A percentile compares a stretch with the other conserved stretches of the same genome.
phyloP scores from a whole-genome alignment of 2,888 invertebrate species.

The Drosophila quinaria region DNA sequence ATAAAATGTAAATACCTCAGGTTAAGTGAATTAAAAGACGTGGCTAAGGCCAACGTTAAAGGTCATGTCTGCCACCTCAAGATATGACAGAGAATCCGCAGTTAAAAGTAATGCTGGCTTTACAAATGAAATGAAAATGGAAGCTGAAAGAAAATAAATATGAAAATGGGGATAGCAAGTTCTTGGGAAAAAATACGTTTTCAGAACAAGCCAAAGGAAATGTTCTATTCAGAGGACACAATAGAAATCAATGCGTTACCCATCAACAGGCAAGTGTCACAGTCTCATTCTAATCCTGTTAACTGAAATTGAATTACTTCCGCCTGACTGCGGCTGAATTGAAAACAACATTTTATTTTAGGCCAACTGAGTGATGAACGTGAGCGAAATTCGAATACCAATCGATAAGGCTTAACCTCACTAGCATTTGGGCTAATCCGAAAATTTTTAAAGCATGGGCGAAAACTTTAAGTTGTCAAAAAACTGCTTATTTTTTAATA shows the following conservation, averaged over 20 bases:
- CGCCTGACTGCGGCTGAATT: slow-evolving; percentile 63
- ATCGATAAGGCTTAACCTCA: slow-evolving; percentile 57
- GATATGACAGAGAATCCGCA: slow-evolving; percentile 7
- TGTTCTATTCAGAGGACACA: neutral
- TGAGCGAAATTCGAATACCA: slow-evolving; percentile 45
- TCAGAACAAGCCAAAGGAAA: neutral
- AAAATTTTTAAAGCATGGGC: too few relatives aligned
- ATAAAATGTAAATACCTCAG: slow-evolving; percentile 19
- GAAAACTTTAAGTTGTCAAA: too few relatives aligned
- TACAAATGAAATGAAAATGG: slow-evolving; percentile 11
- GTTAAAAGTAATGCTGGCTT: neutral
- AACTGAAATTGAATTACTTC: slow-evolving; percentile 66
- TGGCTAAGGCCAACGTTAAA: slow-evolving; percentile 13
- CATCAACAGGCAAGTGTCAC: slow-evolving; percentile 43
- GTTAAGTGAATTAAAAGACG: slow-evolving; percentile 23
- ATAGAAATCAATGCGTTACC: slow-evolving; percentile 34
- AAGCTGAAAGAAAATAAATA: slow-evolving; percentile 7
- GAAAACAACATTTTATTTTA: slow-evolving; percentile 29
- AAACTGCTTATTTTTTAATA: too few relatives aligned
- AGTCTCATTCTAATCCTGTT: slow-evolving; percentile 42
- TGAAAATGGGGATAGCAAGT: neutral
- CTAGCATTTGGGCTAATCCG: slow-evolving; percentile 6
- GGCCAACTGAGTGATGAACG: slow-evolving; percentile 31
- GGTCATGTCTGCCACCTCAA: slow-evolving; percentile 2
- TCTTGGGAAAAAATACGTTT: neutral